phyloP scores from a whole-genome alignment of 2,113 vertebrate genomes.

The Rhinogobius similis region DNA sequence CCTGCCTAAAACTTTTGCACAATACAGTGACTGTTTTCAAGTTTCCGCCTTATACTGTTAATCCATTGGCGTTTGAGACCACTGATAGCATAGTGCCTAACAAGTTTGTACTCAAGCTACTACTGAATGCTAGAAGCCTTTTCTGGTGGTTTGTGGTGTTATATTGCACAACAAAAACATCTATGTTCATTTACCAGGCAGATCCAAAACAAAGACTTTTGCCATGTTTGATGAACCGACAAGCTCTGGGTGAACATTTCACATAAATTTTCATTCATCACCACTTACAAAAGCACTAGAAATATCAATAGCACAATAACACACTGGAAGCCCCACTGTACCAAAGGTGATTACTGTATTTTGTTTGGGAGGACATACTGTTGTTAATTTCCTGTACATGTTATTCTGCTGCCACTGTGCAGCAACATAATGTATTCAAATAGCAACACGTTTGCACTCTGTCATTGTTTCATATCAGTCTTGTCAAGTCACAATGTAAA shows the following conservation, averaged over 20 bases:
- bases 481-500: slow-evolving; percentile 34
- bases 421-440: slow-evolving; percentile 13
- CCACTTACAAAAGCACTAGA: not conserved
- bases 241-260: not conserved
- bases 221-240: slow-evolving; percentile 10
- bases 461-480: slow-evolving; percentile 37
- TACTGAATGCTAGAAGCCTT: slow-evolving; percentile 14
- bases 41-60: slow-evolving; percentile 6
- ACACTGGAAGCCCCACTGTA: not conserved
- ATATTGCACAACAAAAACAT: slow-evolving; percentile 2
- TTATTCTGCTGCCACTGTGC: slow-evolving; percentile 31
- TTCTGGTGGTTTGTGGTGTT: slow-evolving; percentile 10
- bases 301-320: slow-evolving; percentile 7
- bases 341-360: not conserved
- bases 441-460: slow-evolving; percentile 1
- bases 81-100: slow-evolving; percentile 1
- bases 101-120: slow-evolving; percentile 22
- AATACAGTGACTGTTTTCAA: slow-evolving; percentile 7
- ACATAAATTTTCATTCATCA: slow-evolving; percentile 5
- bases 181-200: slow-evolving; percentile 2
- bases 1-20: not conserved
- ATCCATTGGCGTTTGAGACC: not conserved
- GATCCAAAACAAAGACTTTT: slow-evolving; percentile 6
- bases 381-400: slow-evolving; percentile 27
- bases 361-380: slow-evolving; percentile 27